Base-by-base conservation (phyloP, 1,140 invertebrate species). In the Rhynchophorus ferrugineus region DNA sequence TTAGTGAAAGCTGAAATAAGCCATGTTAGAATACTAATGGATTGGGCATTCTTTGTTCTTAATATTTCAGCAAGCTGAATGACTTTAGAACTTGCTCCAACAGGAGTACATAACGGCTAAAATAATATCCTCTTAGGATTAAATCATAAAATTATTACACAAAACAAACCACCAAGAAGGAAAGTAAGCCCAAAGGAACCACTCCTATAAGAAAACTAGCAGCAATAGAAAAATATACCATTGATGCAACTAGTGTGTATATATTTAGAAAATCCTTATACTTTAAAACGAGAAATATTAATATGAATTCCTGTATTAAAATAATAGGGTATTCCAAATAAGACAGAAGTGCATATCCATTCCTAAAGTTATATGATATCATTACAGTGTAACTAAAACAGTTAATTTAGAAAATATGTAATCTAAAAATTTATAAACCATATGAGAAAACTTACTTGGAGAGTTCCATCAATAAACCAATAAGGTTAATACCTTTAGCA, bases 281-380 rank as follows among this genome's bases (percentile, higher is more conserved):
- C 58, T 78, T 76, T 3, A 85, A 52, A 1, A 82, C 78, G 41
- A 81, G 71, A 58, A 75, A 80, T 45, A 84, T 77, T 36, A 85
- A 59, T n/a, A 84, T 68, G 54, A 79, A 77, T 57, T 85, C 74
- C 71, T 87, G 83, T 0, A 78, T 41, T 52, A 85, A 60, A 54
- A 87, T 80, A 44, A 85, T 77, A 2, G 83, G 83, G 66, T 85
- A 85, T 59, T 87, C 84, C 70, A 87, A 61, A 58, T 85, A 87
- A 0, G 81, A 80, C 36, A 84, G 62, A 1, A 84, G 18, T n/a
- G 77, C 72, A 64, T 87, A 85, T 14, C 72, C 69, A 70, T 82
- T 85, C 13, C 74, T 75, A 59, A 72, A 85, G 63, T 85, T 85
- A 60, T 87, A 87, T 49, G 80, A 75, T 19, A 79, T 76, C 71